Conservation (phyloP, 64 coral and sea anemone genomes). For the Astreopora myriophthalma region DNA sequence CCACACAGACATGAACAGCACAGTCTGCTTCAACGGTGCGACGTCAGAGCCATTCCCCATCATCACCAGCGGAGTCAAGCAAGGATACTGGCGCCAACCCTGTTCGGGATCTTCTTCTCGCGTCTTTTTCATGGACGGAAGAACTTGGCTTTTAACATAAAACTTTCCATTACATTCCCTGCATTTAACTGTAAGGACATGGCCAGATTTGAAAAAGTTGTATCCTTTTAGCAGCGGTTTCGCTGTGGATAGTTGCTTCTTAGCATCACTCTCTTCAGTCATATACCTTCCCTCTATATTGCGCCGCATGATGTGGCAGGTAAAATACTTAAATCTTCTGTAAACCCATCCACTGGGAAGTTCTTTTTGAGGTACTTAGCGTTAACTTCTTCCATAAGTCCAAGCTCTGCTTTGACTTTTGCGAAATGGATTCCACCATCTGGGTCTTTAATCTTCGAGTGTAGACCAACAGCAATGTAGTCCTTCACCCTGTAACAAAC, state of each 20-base stretch:
- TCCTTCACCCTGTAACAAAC: slow-evolving; percentile 58
- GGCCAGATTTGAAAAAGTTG: slow-evolving; percentile 64
- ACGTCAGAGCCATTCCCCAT: too few relatives aligned
- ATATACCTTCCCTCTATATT: slow-evolving; percentile 20
- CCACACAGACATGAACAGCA: too few relatives aligned
- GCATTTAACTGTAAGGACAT: slow-evolving; percentile 39
- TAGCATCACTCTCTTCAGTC: slow-evolving; percentile 23
- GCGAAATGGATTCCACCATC: slow-evolving; percentile 60
- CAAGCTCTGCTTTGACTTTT: slow-evolving; percentile 42
- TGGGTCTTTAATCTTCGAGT: slow-evolving; percentile 33
- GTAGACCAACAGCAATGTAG: slow-evolving; percentile 65
- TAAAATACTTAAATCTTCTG: slow-evolving; percentile 26
- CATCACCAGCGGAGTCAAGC: too few relatives aligned
- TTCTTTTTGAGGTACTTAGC: slow-evolving; percentile 31
- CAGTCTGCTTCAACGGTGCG: too few relatives aligned
- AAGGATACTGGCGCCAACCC: too few relatives aligned
- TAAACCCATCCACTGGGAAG: slow-evolving; percentile 53
- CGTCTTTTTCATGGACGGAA: slow-evolving; percentile 84
- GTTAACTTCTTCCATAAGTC: slow-evolving; percentile 40
- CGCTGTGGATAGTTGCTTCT: slow-evolving; percentile 46
- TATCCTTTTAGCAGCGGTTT: slow-evolving; percentile 19
- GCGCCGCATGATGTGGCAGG: slow-evolving; percentile 24
- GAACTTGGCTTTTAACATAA: slow-evolving; percentile 61
- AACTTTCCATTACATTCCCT: slow-evolving; percentile 11
- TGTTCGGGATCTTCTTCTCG: too few relatives aligned